Evolutionary conservation across 2,888 invertebrate genomes (phyloP), one percentile per base, ranked within the genome.

Genomic region (Allacma fusca): DNA sequence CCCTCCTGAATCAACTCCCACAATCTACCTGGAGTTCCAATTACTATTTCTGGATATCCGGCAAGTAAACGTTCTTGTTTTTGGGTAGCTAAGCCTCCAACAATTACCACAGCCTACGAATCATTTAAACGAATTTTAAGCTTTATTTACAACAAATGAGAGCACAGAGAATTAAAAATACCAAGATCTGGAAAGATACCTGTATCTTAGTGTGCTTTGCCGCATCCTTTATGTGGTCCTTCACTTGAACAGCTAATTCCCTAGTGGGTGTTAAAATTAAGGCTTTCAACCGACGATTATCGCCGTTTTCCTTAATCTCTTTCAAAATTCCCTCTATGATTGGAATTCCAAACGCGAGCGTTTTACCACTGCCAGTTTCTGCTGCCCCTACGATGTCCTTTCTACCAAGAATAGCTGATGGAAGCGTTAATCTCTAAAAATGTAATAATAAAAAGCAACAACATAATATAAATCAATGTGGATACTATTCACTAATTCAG

Each of bases 281-380:
- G 0, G 95, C 96, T 86, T 92, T 93, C 28, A 96, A 86, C 0
- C 91, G 43, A 4, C 44, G n/a, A n/a, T 85, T 85, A 67, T 81
- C 82, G 9, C 82, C 75, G 19, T 23, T 70, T 23, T 64, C 62
- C 64, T 71, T 69, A 86, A 86, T 88, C 85, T 88, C 88, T 85
- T 92, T 91, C 83, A 97, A 87, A 81, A 98, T 96, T 21, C 95
- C 94, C 75, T 91, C 89, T 77, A 99, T 87, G 62, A 99, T 92
- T 13, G 99, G 99, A 78, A 99, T 93, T 0, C 95, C 97, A 88
- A 98, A 99, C 0, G 98, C 98, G 73, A 99, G 88, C 0, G 99
- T 99, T 89, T 99, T 99, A 0, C 99, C 99, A 87, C 97, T 98
- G 0, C 99, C 99, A 0, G 99, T 99, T 89, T 98, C 97, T 1